These are phyloP conservation scores for Cryptoblepharus egeriae DNA, from an alignment of 2,797 vertebrate genomes.

Conservation along the genomic window DNA sequence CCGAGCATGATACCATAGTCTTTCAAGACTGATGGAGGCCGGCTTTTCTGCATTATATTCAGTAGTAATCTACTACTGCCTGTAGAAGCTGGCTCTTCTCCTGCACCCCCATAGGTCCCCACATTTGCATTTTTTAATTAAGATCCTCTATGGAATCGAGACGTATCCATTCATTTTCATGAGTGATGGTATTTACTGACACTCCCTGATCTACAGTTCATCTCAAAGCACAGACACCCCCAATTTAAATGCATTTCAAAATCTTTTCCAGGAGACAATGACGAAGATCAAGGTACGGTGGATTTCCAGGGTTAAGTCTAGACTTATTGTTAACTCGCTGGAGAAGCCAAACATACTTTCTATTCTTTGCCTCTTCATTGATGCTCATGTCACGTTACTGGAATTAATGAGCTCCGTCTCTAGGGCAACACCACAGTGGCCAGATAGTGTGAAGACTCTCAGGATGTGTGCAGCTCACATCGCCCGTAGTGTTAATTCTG, in stretches of 20 bases:
- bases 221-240: background rate
- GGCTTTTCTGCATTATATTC: background rate
- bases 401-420: constrained; percentile 62
- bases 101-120: too few species aligned
- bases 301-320: constrained; percentile 38
- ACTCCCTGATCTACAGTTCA: background rate
- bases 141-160: background rate
- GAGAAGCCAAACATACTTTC: constrained; percentile 45
- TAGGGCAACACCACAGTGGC: constrained; percentile 60
- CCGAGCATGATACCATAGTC: too few species aligned
- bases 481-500: background rate
- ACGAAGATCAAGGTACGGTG: background rate
- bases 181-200: background rate
- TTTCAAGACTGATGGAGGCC: too few species aligned
- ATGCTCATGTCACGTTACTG: constrained; percentile 56
- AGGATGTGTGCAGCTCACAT: constrained; percentile 18
- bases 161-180: background rate
- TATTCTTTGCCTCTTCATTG: constrained; percentile 58
- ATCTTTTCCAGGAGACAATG: background rate
- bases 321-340: constrained; percentile 39
- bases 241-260: background rate
- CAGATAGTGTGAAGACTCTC: constrained; percentile 43
- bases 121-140: background rate
- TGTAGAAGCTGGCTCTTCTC: background rate
- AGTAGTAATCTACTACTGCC: background rate